phyloP scores from a whole-genome alignment of 2,113 vertebrate genomes.

The Brachyistius frenatus region DNA sequence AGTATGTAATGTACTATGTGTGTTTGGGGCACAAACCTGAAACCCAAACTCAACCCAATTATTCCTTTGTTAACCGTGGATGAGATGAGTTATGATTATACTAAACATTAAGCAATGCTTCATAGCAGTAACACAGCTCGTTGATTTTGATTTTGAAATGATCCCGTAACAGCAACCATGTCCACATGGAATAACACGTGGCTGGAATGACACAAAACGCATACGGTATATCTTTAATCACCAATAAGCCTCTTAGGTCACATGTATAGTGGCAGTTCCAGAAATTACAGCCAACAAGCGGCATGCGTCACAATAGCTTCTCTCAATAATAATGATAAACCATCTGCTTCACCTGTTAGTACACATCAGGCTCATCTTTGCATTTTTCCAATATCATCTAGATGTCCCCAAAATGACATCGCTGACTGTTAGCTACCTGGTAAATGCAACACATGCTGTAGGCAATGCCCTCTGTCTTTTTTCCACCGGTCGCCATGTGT shows the following conservation, averaged over 20 bases:
- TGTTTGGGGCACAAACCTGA: no score
- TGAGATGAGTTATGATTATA: no score
- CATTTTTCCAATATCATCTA: conserved; percentile 24
- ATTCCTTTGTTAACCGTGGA: no score
- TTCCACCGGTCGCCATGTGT: neutral
- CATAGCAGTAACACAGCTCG: no score
- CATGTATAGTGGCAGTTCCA: conserved; percentile 14
- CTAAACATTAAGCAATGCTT: no score
- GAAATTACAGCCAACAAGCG: conserved; percentile 22
- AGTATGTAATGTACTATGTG: no score
- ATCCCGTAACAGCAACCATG: no score
- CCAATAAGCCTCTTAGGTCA: conserved; percentile 11
- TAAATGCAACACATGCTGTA: neutral
- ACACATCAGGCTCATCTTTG: conserved; percentile 21
- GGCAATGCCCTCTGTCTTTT: neutral
- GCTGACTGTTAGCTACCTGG: neutral
- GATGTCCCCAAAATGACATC: conserved; percentile 44
- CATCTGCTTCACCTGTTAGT: conserved; percentile 60
- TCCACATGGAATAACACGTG: no score
- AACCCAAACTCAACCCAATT: no score
- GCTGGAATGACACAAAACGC: no score
- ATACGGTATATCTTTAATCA: conserved; percentile 3
- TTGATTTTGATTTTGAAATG: no score
- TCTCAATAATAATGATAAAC: conserved; percentile 31
- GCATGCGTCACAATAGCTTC: conserved; percentile 34